Base-by-base conservation (phyloP, 2,113 vertebrate genomes). In the Lichenostomus cassidix region DNA sequence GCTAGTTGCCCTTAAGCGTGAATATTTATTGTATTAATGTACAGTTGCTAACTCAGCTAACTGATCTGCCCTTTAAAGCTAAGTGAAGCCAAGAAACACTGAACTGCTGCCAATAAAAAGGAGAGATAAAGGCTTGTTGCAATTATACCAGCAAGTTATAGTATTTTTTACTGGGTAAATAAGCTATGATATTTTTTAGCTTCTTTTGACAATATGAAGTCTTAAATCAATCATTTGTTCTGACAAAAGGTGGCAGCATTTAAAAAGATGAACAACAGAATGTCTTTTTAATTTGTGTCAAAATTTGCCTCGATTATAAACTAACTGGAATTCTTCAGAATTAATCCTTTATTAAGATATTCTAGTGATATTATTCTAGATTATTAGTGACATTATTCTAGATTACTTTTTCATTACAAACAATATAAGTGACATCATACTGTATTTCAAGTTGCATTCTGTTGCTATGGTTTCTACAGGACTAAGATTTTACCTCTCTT, bases 1-100 rank as follows among this genome's bases (percentile, higher is more conserved):
- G 64, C 17, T 49, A 71, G 37, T 77, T 81, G 15, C 35, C 62
- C 65, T 33, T 42, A 35, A 46, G 47, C 23, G 58, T 27, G 53
- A 75, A 10, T 83, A 60, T 70, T 78, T 78, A 70, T n/a, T 59
- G 23, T 53, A 77, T 21, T 56, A 63, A 85, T 16, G 29, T 35
- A 59, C 31, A 33, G 25, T 68, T 80, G 69, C 75, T 75, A 89
- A 83, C 59, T 77, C 81, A 59, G 77, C 65, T 92, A 95, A 96
- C 64, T 89, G 80, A 49, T 68, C 60, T 92, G 76, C 47, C 67
- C 75, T 86, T 79, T 58, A 67, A 88, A 95, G 75, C 39, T 41
- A 91, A 93, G 76, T 23, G 44, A 94, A 50, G 19, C 74, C 70
- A 2, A 6, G 58, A 84, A 42, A 79, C 44, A 44, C 53, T 52